phyloP scores from a whole-genome alignment of 1,140 invertebrate genomes.

The Aphelinus certus region DNA sequence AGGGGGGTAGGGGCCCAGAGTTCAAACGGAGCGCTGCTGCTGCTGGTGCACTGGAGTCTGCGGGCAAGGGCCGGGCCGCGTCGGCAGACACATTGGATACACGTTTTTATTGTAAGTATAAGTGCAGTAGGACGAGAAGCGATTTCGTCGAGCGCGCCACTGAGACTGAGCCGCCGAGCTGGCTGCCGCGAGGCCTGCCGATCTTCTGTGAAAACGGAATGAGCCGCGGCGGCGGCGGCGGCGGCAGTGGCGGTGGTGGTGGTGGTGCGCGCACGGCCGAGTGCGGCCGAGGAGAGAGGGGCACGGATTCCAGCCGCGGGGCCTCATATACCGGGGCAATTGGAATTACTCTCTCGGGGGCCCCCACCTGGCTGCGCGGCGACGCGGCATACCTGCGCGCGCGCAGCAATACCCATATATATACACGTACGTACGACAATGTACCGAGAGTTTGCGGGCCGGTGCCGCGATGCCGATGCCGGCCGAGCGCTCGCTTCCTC shows the following conservation, averaged over 20 bases:
- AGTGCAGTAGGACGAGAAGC: constrained; percentile 37
- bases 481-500: not conserved
- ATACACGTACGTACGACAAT: no score
- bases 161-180: constrained; percentile 17
- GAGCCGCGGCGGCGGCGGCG: constrained; percentile 12
- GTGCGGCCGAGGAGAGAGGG: no score
- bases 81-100: not conserved
- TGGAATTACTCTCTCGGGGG: not conserved
- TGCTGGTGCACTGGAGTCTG: not conserved
- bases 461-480: not conserved
- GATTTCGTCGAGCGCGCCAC: constrained; percentile 48
- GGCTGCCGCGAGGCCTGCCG: constrained; percentile 32
- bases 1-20: not conserved
- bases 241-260: not conserved
- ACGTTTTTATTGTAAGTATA: no score
- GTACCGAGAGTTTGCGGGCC: no score
- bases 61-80: not conserved
- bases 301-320: no score
- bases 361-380: not conserved
- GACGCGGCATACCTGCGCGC: constrained; percentile 6
- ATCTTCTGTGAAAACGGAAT: constrained; percentile 53
- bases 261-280: constrained; percentile 5
- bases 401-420: not conserved
- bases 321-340: constrained; percentile 38
- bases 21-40: not conserved